Evolutionary conservation across 2,113 vertebrate genomes (phyloP), one percentile per base, ranked within the genome.

Genomic region (Aramus guarauna): DNA sequence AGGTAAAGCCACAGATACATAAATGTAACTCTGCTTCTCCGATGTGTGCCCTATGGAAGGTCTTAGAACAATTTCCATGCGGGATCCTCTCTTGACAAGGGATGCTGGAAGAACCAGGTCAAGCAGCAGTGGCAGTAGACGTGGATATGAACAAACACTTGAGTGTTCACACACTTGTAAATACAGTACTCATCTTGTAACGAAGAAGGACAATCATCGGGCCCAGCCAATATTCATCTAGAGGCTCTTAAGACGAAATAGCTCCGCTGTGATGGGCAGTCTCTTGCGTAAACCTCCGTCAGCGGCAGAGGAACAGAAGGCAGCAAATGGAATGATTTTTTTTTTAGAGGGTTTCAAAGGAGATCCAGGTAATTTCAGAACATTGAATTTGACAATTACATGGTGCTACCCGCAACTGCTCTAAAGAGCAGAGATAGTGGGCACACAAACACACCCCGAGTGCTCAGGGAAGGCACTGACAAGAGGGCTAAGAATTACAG

Each of bases 321-420:
- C 66, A 91, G 90, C 53, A 82, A 85, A 90, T 13, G 34, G 53
- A 90, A 91, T 72, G 36, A 14, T 13, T 84, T 73, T 78, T 73
- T 78, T 43, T 92, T 72, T 20, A 82, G 88, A 68, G 43, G 29
- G 74, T 85, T 91, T 91, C 87, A 94, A 58, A 72, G 81, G 84
- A 94, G 66, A 92, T 72, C n/a, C 77, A 88, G 93, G 88, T 72
- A 88, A 94, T 78, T 94, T 91, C 52, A 79, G 90, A 94, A 91
- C 90, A 93, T 1, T 45, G 74, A 72, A 88, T 85, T 56, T 91
- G 87, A 94, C 87, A 87, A 88, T 82, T 85, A 88, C 94, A 85
- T 0, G 3, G 80, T 60, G 60, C 91, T 96, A 92, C 72, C 85
- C 85, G 78, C 82, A 82, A 17, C 76, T 55, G 88, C 67, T 83